phyloP scores from a whole-genome alignment of 2,113 vertebrate species.

The Gnathonemus echidnorhynchus region DNA sequence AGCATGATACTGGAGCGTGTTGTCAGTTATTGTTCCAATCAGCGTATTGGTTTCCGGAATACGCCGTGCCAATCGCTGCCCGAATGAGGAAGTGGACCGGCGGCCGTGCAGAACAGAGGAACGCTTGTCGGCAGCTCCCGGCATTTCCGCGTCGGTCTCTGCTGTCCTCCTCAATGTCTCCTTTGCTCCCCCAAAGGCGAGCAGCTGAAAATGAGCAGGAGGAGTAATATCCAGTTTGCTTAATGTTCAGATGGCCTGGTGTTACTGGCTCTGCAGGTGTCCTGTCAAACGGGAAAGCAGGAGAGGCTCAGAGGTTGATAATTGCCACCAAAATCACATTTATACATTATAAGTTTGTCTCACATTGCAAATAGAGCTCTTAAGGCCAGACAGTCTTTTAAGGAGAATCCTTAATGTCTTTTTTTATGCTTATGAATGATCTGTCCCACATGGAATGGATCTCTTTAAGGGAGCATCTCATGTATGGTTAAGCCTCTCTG shows the following conservation, averaged over 20 bases:
- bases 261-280: neutral
- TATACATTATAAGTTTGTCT: neutral
- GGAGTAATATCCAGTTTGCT: neutral
- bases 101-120: neutral
- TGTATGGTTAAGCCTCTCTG: neutral
- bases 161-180: neutral
- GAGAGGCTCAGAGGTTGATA: neutral
- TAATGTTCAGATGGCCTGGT: neutral
- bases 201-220: neutral
- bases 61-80: neutral
- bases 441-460: neutral
- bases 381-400: neutral
- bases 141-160: neutral
- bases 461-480: neutral
- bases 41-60: neutral
- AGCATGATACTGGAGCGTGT: neutral
- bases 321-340: neutral
- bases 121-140: neutral
- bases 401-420: neutral
- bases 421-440: neutral
- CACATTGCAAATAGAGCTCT: neutral
- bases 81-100: neutral
- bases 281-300: neutral
- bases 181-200: neutral
- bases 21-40: neutral